phyloP scores from a whole-genome alignment of 2,113 vertebrate genomes.

The Tragelaphus scriptus region DNA sequence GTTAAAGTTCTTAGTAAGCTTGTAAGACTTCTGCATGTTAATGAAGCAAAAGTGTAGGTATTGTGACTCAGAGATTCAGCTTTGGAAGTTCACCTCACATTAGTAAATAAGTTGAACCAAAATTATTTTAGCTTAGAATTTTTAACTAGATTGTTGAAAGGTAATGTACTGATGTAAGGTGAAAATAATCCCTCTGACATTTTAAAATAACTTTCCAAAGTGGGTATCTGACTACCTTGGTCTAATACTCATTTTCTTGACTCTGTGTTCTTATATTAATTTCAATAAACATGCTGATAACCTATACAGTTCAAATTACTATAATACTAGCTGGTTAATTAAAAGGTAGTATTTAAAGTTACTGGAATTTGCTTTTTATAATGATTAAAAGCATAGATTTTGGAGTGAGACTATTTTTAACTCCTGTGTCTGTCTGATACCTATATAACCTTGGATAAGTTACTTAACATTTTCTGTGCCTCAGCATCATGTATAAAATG shows the following conservation, averaged over 20 bases:
- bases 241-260: background rate
- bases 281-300: background rate
- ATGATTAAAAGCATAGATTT: background rate
- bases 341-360: constrained; percentile 18
- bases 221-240: background rate
- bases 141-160: background rate
- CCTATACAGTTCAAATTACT: background rate
- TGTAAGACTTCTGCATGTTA: background rate
- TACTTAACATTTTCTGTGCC: background rate
- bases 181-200: background rate
- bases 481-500: background rate
- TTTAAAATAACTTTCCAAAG: background rate
- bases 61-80: background rate
- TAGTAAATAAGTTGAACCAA: background rate
- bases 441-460: background rate
- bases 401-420: background rate
- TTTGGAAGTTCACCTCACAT: background rate
- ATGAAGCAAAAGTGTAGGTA: background rate
- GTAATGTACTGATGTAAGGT: background rate
- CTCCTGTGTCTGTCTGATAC: background rate
- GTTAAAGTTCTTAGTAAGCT: background rate
- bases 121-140: background rate
- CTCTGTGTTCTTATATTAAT: background rate
- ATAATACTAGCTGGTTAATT: background rate
- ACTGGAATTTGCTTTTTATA: background rate